Percentiles rank a stretch among this genome's conserved stretches.
Conservation (phyloP, 2,888 invertebrate genomes). For the Archaeoteleia sp. region DNA sequence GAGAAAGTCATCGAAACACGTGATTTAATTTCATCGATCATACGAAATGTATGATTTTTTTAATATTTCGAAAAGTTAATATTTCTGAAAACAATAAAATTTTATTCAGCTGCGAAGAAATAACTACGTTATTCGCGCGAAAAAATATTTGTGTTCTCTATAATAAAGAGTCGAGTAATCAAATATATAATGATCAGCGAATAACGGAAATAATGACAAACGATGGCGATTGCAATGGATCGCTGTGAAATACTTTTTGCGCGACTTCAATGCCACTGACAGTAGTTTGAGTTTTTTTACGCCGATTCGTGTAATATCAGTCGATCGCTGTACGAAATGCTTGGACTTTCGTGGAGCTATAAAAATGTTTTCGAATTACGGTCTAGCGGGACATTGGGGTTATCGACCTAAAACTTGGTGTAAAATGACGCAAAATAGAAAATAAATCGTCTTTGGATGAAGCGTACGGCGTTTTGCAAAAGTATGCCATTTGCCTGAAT, state of each 20-base stretch:
- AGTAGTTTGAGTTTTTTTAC: slow-evolving; percentile 27
- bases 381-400: slow-evolving; percentile 43
- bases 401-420: slow-evolving; percentile 41
- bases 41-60: too few relatives aligned
- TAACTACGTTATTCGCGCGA: not conserved
- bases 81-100: too few relatives aligned
- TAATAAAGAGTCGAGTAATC: slow-evolving; percentile 24
- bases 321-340: too few relatives aligned
- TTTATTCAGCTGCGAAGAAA: too few relatives aligned
- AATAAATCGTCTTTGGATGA: too few relatives aligned
- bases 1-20: too few relatives aligned
- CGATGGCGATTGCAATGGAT: slow-evolving; percentile 38
- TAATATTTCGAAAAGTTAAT: too few relatives aligned
- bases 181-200: slow-evolving; percentile 26
- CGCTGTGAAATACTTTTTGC: slow-evolving; percentile 28
- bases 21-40: too few relatives aligned
- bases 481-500: too few relatives aligned
- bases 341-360: slow-evolving; percentile 9
- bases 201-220: slow-evolving; percentile 44
- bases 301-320: slow-evolving; percentile 35
- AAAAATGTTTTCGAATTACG: slow-evolving; percentile 36
- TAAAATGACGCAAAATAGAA: slow-evolving; percentile 42
- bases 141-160: slow-evolving; percentile 1
- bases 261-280: slow-evolving; percentile 28
- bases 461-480: too few relatives aligned